Evolutionary conservation across 2,888 invertebrate species (phyloP), one percentile per base, ranked within the genome.

Genomic region (Prosopocoilus inquinatus): DNA sequence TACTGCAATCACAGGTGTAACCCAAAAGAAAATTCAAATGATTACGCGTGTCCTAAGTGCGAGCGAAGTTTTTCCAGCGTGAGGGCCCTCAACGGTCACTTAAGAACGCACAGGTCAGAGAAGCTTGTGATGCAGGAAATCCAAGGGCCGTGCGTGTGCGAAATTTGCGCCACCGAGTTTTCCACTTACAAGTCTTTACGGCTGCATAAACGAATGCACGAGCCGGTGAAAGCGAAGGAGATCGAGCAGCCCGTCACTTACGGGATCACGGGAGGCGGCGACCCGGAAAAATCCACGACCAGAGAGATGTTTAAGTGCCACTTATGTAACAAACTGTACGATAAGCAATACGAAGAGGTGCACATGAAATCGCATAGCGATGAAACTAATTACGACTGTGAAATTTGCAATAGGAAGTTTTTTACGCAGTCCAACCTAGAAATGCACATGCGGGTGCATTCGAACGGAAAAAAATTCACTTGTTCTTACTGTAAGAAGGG

Each of bases 371-470:
- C 86, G 48, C 91, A 91, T 69, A 77, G 78, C 15, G 80, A 80
- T 9, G 77, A 78, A 8, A 79, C 83, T 1, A 81, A 80, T 55
- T 80, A 80, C 63, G 80, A 81, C 64, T 91, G 91, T 64, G 76
- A 81, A 8, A 81, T 86, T 11, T 91, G 91, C 66, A 90, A 90
- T 68, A 82, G 86, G 58, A 86, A 87, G 65, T 90, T 91, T 64
- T 82, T 79, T 36, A 85, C 84, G 0, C 71, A 78, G 12, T 81
- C 83, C 16, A 88, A 85, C 71, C 75, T 89, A 15, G 82, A 84
- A 11, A 87, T 90, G 88, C 91, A 91, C 70, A 82, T 86, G 71
- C 86, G 83, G 62, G 87, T 88, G 32, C 91, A 91, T 74, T 79
- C 75, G 60, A 70, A 76, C 41, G 80, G 79, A 39, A 84, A 83